These are phyloP conservation scores for Epinephelus awoara DNA, from an alignment of 2,797 vertebrate genomes.

Conservation along the genomic window DNA sequence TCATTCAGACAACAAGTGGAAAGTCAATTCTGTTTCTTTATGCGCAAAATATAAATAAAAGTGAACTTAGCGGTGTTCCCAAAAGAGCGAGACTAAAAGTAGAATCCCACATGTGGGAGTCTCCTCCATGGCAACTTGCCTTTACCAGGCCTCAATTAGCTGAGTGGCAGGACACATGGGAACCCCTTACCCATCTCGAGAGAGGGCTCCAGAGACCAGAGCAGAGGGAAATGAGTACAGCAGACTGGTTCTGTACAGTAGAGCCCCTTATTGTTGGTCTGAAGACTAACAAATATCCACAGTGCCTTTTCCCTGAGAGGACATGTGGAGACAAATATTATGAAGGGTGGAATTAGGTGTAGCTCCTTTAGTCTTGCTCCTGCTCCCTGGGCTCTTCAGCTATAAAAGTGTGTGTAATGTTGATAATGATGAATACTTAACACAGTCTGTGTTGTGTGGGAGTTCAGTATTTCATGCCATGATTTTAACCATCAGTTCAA, in stretches of 20 bases:
- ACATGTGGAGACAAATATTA: slow-evolving; percentile 77
- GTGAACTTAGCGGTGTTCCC: slow-evolving; percentile 55
- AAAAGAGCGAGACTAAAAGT: slow-evolving; percentile 73
- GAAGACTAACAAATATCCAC: slow-evolving; percentile 71
- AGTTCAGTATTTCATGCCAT: neutral
- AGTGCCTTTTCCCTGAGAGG: slow-evolving; percentile 67
- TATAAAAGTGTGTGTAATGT: slow-evolving; percentile 33
- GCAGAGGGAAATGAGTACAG: slow-evolving; percentile 33
- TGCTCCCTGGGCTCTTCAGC: slow-evolving; percentile 41
- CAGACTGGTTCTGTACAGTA: slow-evolving; percentile 40
- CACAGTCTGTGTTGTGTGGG: slow-evolving; percentile 8
- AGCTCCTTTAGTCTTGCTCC: slow-evolving; percentile 37
- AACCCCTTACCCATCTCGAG: slow-evolving; percentile 56
- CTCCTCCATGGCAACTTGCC: slow-evolving; percentile 75
- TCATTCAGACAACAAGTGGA: neutral
- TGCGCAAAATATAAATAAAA: slow-evolving; percentile 43
- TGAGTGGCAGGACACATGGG: slow-evolving; percentile 68
- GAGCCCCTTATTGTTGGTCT: slow-evolving; percentile 52
- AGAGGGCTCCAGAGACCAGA: slow-evolving; percentile 43
- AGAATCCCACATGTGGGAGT: slow-evolving; percentile 66
- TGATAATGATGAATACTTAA: slow-evolving; percentile 30
- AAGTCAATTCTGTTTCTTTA: slow-evolving; percentile 2
- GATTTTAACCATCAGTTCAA: neutral
- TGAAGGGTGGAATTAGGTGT: slow-evolving; percentile 68
- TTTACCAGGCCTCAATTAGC: slow-evolving; percentile 78